Conservation (phyloP, 2,797 vertebrate species). For the Zalophus californianus region DNA sequence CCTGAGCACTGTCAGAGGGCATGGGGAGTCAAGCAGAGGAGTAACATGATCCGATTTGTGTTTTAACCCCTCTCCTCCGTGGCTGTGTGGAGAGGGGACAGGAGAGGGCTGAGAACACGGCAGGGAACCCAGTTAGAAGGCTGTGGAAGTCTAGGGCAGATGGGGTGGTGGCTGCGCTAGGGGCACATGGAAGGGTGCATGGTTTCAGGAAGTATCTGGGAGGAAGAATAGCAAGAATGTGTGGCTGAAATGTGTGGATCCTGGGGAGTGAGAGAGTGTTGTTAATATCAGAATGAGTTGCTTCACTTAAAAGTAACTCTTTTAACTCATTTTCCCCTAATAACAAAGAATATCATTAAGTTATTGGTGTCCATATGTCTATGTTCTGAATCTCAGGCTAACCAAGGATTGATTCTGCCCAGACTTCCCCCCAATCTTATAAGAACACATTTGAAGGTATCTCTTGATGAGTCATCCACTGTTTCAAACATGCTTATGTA, state of each 20-base stretch:
- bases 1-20: background rate
- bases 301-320: slow-evolving; percentile 48
- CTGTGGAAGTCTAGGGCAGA: background rate
- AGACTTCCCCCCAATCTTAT: background rate
- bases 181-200: background rate
- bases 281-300: background rate
- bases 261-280: background rate
- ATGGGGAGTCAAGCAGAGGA: background rate
- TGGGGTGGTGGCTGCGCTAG: background rate
- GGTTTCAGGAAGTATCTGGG: background rate
- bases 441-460: background rate
- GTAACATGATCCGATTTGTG: background rate
- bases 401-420: background rate
- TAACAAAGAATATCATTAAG: background rate
- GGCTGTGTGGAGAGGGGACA: background rate
- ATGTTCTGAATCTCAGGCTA: background rate
- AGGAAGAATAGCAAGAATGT: background rate
- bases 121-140: background rate
- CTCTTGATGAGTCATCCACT: background rate
- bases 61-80: background rate
- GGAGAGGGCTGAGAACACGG: background rate
- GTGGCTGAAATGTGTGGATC: background rate
- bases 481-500: slow-evolving; percentile 8
- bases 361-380: background rate
- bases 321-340: background rate